phyloP scores from a whole-genome alignment of 2,797 vertebrate species.

The Gymnocypris eckloni region DNA sequence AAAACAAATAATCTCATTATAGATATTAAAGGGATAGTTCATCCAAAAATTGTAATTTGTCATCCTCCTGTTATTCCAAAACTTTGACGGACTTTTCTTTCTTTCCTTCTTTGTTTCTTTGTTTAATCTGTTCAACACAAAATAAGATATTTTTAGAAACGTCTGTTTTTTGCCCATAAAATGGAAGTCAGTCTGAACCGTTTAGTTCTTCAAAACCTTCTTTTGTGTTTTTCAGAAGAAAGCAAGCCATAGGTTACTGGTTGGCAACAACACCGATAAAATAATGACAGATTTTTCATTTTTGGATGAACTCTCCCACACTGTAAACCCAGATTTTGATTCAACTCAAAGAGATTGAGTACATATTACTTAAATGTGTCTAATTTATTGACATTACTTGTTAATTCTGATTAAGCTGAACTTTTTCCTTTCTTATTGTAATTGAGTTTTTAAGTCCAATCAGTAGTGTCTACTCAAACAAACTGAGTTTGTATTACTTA shows the following conservation, averaged over 20 bases:
- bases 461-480: no score
- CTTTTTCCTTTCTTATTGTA: no score
- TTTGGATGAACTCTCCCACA: background rate
- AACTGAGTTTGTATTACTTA: no score
- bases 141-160: background rate
- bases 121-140: background rate
- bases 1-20: slow-evolving; percentile 1
- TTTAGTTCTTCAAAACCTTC: background rate
- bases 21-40: background rate
- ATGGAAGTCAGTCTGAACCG: background rate
- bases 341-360: no score
- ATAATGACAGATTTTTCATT: no score
- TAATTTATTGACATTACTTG: no score
- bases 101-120: background rate
- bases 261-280: background rate
- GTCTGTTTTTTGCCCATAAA: background rate
- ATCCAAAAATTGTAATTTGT: background rate
- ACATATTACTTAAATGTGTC: no score
- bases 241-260: background rate
- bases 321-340: no score
- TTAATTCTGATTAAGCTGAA: no score
- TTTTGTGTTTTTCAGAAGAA: background rate
- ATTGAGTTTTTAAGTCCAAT: no score
- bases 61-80: background rate
- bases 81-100: background rate